phyloP scores from a whole-genome alignment of 2,888 invertebrate genomes.

The Eurois occulta region DNA sequence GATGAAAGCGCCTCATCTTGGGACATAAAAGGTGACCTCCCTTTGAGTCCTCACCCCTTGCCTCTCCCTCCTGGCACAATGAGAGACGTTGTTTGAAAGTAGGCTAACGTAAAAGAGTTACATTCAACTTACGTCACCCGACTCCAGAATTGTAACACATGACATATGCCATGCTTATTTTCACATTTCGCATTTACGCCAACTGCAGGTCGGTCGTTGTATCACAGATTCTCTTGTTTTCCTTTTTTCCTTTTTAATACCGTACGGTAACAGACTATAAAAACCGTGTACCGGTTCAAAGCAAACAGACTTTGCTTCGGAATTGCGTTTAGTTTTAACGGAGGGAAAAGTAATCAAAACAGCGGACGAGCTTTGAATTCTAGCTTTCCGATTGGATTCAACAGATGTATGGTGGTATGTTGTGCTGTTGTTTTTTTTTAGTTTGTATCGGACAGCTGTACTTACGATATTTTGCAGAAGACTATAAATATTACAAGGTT shows the following conservation, averaged over 20 bases:
- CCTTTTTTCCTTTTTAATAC: conserved; percentile 18
- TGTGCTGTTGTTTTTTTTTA: not conserved
- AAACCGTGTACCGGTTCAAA: conserved; percentile 9
- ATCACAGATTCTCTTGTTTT: conserved; percentile 31
- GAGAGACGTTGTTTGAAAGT: conserved; percentile 72
- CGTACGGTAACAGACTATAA: conserved; percentile 3
- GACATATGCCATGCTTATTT: conserved; percentile 38
- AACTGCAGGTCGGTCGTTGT: conserved; percentile 25
- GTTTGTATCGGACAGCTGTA: conserved; percentile 1
- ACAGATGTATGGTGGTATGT: conserved; percentile 5
- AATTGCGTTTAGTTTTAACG: conserved; percentile 36
- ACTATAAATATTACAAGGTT: not conserved
- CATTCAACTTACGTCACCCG: conserved; percentile 60
- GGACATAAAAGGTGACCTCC: conserved; percentile 78
- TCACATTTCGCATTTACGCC: conserved; percentile 16
- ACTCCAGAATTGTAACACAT: conserved; percentile 51
- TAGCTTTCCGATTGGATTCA: conserved; percentile 17
- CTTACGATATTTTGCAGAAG: not conserved
- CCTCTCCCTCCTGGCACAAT: conserved; percentile 63
- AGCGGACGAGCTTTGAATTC: conserved; percentile 18
- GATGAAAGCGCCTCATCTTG: conserved; percentile 60
- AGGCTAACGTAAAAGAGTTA: conserved; percentile 76
- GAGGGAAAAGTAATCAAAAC: conserved; percentile 44
- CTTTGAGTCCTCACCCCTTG: conserved; percentile 67
- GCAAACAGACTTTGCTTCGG: conserved; percentile 14